Percentiles rank a stretch among this genome's conserved stretches.
Conservation (phyloP, 2,113 vertebrate genomes). For the Carassius carassius region DNA sequence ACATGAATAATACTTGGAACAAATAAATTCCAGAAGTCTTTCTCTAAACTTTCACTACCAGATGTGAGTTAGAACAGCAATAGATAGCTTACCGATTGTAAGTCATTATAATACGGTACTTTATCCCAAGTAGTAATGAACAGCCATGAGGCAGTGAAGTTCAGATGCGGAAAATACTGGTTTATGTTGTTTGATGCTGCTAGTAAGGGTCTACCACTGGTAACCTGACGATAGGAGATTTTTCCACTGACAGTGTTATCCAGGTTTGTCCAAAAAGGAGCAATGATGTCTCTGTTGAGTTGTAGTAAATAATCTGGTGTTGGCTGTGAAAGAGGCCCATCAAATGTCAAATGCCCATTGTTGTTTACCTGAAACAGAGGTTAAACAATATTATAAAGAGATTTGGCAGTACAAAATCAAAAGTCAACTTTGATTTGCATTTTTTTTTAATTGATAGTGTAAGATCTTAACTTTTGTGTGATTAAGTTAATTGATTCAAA, state of each 20-base stretch:
- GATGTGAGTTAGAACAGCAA: no score
- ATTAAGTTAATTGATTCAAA: no score
- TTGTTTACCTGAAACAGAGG: background rate
- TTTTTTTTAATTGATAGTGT: no score
- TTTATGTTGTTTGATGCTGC: constrained; percentile 6
- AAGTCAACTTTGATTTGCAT: no score
- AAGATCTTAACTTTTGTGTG: no score
- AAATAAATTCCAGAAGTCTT: no score
- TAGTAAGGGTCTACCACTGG: background rate
- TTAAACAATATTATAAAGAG: background rate
- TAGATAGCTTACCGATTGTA: background rate
- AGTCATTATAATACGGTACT: background rate
- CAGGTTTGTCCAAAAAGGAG: constrained; percentile 32
- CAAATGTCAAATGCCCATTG: constrained; percentile 1
- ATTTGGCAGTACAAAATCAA: background rate
- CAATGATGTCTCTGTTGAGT: background rate
- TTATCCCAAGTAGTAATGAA: constrained; percentile 36
- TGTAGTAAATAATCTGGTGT: background rate
- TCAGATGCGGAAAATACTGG: background rate
- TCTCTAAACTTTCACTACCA: no score
- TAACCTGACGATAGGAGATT: constrained; percentile 29
- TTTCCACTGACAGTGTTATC: background rate
- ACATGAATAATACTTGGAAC: background rate
- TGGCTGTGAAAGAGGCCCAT: background rate
- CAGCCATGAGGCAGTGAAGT: constrained; percentile 27